These are phyloP conservation scores for Sphaerodactylus townsendi DNA, from an alignment of 2,113 vertebrate genomes.

Conservation along the genomic window DNA sequence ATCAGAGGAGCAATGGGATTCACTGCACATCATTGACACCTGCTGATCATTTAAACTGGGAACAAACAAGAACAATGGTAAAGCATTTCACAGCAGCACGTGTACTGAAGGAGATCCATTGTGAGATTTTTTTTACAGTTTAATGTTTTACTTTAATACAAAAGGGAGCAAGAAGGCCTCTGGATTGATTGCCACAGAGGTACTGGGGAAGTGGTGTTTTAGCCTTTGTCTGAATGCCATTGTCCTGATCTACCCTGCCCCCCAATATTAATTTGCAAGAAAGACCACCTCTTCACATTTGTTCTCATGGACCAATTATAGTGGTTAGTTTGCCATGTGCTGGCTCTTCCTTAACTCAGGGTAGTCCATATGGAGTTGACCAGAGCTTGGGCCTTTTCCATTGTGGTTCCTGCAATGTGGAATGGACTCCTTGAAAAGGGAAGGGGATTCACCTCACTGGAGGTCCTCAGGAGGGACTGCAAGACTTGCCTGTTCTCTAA, in stretches of 20 bases:
- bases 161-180: background rate
- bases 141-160: background rate
- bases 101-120: background rate
- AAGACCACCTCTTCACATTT: no score
- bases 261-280: no score
- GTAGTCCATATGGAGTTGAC: no score
- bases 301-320: no score
- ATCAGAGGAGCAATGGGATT: background rate
- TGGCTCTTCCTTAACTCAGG: no score
- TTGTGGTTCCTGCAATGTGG: no score
- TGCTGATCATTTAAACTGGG: background rate
- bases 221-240: background rate
- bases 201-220: background rate
- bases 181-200: background rate
- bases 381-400: no score
- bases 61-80: background rate
- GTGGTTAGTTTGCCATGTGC: no score
- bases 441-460: no score
- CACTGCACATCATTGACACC: background rate
- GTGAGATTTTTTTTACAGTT: background rate
- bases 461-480: no score
- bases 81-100: background rate
- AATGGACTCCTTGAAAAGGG: no score
- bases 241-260: background rate
- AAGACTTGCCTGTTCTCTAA: no score